Conservation (phyloP, 35 echinoderm and acorn worm genomes). For the Anneissia japonica region DNA sequence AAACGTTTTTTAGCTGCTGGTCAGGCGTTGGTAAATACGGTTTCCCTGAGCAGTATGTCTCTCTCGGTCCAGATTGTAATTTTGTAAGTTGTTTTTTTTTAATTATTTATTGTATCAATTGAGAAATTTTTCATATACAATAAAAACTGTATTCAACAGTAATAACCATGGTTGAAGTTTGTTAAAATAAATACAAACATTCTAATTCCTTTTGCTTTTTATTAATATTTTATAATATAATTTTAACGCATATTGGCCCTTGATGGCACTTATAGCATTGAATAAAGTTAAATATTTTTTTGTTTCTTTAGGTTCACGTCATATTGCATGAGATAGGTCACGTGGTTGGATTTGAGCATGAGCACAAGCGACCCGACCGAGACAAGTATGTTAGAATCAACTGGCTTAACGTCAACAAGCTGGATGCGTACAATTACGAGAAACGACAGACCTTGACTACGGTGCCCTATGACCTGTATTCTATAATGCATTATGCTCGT, state of each 20-base stretch:
- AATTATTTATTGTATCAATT: too few species aligned
- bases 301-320: background rate
- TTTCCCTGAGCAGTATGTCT: background rate
- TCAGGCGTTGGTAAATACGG: background rate
- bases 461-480: background rate
- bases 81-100: background rate
- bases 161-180: too few species aligned
- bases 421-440: background rate
- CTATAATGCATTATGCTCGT: background rate
- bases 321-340: slow-evolving; percentile 86
- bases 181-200: too few species aligned
- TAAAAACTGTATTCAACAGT: too few species aligned
- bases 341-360: slow-evolving; percentile 86
- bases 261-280: too few species aligned
- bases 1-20: background rate
- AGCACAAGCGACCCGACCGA: slow-evolving; percentile 83
- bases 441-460: background rate
- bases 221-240: too few species aligned
- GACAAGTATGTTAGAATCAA: slow-evolving; percentile 61
- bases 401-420: slow-evolving; percentile 37
- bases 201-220: too few species aligned
- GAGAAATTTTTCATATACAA: too few species aligned
- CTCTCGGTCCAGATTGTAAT: background rate
- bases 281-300: too few species aligned
- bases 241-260: too few species aligned